phyloP scores from a whole-genome alignment of 2,113 vertebrate species.

The Globicephala melas region DNA sequence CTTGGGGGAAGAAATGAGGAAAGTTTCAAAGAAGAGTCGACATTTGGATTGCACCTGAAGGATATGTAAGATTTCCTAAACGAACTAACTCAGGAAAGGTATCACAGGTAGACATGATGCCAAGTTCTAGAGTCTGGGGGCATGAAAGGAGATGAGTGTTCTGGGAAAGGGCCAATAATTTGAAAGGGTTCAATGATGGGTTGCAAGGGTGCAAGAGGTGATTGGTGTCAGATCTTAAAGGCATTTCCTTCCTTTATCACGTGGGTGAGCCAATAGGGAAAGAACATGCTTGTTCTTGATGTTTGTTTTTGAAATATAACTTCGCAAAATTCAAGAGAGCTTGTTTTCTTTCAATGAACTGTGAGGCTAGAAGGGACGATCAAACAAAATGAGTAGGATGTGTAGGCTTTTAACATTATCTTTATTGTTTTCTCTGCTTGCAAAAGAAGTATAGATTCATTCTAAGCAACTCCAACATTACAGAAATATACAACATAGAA shows the following conservation, averaged over 20 bases:
- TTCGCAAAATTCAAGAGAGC: not conserved
- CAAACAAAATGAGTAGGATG: not conserved
- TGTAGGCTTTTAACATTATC: not conserved
- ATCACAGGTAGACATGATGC: not conserved
- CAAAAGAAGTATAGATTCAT: constrained; percentile 37
- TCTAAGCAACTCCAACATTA: not conserved
- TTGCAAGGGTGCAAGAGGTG: not conserved
- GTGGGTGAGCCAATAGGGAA: not conserved
- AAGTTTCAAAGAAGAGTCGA: not conserved
- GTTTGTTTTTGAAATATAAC: constrained; percentile 27
- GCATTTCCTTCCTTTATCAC: not conserved
- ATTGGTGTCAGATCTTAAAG: not conserved
- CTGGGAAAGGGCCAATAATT: not conserved
- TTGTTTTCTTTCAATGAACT: not conserved
- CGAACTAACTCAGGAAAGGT: not conserved
- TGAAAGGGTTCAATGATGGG: not conserved
- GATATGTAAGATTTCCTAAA: not conserved
- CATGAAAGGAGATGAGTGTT: not conserved
- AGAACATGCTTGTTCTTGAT: not conserved
- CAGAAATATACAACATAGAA: not conserved
- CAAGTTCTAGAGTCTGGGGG: not conserved
- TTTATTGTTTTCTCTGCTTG: constrained; percentile 9
- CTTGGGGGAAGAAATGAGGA: not conserved
- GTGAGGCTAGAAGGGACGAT: not conserved
- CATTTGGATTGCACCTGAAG: not conserved